Conservation (phyloP, 2,888 invertebrate genomes). For the Morpho achilles region DNA sequence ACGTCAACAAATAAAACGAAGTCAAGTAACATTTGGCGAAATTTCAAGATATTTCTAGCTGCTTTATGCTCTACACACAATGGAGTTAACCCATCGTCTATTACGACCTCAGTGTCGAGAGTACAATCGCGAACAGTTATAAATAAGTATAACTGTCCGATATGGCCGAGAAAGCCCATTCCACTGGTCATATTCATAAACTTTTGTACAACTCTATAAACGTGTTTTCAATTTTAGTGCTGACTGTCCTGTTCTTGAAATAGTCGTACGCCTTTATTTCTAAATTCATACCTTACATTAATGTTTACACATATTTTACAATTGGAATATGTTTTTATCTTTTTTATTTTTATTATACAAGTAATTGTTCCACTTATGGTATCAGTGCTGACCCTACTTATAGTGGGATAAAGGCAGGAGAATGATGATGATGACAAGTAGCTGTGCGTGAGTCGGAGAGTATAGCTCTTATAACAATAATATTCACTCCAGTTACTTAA, state of each 20-base stretch:
- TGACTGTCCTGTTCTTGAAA: slow-evolving; percentile 29
- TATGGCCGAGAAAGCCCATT: slow-evolving; percentile 53
- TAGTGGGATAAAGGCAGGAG: no score
- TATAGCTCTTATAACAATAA: no score
- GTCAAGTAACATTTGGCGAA: slow-evolving; percentile 39
- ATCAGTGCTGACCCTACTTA: no score
- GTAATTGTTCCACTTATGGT: no score
- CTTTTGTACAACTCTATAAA: slow-evolving; percentile 62
- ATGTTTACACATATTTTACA: slow-evolving; percentile 1
- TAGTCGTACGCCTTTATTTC: slow-evolving; percentile 14
- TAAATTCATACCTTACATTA: slow-evolving; percentile 5
- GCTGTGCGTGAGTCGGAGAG: no score
- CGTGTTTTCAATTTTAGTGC: slow-evolving; percentile 49
- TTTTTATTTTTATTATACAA: no score
- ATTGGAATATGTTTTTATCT: no score
- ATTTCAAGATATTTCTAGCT: slow-evolving; percentile 51
- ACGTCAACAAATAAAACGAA: slow-evolving; percentile 42
- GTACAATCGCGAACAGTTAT: slow-evolving; percentile 45
- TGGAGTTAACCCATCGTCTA: slow-evolving; percentile 32
- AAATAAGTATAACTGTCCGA: slow-evolving; percentile 71
- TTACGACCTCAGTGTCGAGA: slow-evolving; percentile 28
- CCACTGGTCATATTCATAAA: slow-evolving; percentile 53
- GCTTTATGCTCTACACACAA: slow-evolving; percentile 36
- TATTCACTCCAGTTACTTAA: no score
- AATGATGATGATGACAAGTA: no score